A percentile compares a stretch with the other conserved stretches of the same genome.
Conservation (phyloP, 2,113 vertebrate genomes). For the Mobula hypostoma region DNA sequence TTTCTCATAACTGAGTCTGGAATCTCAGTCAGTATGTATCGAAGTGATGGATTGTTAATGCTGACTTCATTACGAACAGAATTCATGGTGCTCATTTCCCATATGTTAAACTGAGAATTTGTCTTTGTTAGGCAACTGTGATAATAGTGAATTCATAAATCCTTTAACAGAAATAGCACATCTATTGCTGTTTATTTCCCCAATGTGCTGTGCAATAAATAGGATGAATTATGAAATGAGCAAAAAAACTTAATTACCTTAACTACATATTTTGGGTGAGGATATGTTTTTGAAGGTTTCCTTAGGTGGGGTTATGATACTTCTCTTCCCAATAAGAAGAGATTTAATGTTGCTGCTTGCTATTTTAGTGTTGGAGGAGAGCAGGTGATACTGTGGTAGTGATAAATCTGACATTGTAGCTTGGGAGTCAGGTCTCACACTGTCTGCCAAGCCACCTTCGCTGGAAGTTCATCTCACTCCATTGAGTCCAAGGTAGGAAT, state of each 20-base stretch:
- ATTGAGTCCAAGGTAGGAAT: not conserved
- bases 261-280: not conserved
- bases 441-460: not conserved
- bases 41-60: not conserved
- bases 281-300: not conserved
- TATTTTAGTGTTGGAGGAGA: not conserved
- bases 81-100: not conserved
- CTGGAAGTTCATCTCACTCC: not conserved
- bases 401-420: not conserved
- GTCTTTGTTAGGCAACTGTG: not conserved
- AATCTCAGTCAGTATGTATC: not conserved
- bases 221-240: not conserved
- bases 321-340: not conserved
- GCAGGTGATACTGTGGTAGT: not conserved
- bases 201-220: not conserved
- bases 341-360: not conserved
- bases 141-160: not conserved
- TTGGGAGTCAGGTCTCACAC: not conserved
- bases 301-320: not conserved
- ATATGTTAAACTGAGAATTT: not conserved
- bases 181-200: not conserved
- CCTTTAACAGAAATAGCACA: not conserved
- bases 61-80: not conserved
- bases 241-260: not conserved
- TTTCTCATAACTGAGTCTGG: not conserved